phyloP scores from a whole-genome alignment of 2,888 invertebrate species.

The Pseudococcus viburni region DNA sequence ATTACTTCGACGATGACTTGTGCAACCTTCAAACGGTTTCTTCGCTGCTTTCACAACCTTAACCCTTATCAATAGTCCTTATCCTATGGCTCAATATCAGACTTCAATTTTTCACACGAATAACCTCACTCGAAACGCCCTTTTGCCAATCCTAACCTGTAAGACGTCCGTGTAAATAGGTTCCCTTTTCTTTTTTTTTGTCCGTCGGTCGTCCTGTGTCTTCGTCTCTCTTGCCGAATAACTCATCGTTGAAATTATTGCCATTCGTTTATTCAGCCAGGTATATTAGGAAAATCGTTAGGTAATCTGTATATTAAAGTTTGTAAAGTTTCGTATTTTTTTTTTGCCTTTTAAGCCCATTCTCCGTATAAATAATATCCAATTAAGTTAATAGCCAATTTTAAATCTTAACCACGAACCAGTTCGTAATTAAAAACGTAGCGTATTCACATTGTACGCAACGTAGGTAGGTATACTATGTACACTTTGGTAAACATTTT shows the following conservation, averaged over 20 bases:
- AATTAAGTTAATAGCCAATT: slow-evolving; percentile 19
- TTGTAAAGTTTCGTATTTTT: neutral
- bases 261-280: neutral
- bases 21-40: slow-evolving; percentile 33
- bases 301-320: neutral
- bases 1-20: slow-evolving; percentile 45
- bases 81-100: slow-evolving; percentile 28
- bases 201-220: neutral
- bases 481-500: slow-evolving; percentile 12
- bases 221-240: neutral
- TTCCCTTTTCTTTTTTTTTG: neutral
- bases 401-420: neutral
- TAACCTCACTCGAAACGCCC: slow-evolving; percentile 29
- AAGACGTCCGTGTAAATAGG: slow-evolving; percentile 18
- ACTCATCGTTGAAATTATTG: slow-evolving; percentile 5
- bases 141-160: neutral
- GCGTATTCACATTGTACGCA: neutral
- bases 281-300: neutral
- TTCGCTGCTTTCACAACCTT: slow-evolving; percentile 10
- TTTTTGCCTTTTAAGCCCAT: neutral
- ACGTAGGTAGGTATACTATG: neutral
- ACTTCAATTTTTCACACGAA: slow-evolving; percentile 44
- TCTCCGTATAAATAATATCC: slow-evolving; percentile 1
- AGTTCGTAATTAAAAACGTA: slow-evolving; percentile 21
- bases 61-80: slow-evolving; percentile 38